phyloP scores from a whole-genome alignment of 2,113 vertebrate genomes.

The Carettochelys insculpta region DNA sequence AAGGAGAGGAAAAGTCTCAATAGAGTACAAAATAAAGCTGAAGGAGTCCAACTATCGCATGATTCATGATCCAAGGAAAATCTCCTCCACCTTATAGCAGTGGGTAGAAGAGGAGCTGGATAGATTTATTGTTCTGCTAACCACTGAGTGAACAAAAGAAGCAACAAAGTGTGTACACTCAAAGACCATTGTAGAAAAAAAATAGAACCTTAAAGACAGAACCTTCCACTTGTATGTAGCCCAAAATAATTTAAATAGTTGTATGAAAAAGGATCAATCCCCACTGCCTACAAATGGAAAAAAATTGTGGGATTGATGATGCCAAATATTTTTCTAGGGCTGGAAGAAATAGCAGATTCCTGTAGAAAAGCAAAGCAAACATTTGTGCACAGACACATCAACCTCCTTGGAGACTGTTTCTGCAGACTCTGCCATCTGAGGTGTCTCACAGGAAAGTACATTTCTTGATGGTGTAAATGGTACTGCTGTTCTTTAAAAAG shows the following conservation, averaged over 20 bases:
- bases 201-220: no score
- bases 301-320: neutral
- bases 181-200: neutral
- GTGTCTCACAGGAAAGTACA: neutral
- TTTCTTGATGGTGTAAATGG: neutral
- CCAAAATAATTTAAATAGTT: neutral
- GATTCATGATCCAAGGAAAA: neutral
- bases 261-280: neutral
- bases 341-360: neutral
- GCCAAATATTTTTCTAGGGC: neutral
- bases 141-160: neutral
- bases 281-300: neutral
- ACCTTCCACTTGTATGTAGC: neutral
- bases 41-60: neutral
- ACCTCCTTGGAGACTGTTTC: neutral
- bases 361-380: neutral
- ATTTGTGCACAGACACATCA: neutral
- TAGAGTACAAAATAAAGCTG: neutral
- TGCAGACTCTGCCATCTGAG: neutral
- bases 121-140: neutral
- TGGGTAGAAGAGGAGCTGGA: neutral
- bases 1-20: neutral
- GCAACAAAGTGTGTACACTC: neutral
- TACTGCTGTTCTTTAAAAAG: neutral
- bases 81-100: neutral